A percentile compares a stretch with the other conserved stretches of the same genome.
phyloP scores from a whole-genome alignment of 1,140 invertebrate genomes.

The Ruditapes philippinarum region DNA sequence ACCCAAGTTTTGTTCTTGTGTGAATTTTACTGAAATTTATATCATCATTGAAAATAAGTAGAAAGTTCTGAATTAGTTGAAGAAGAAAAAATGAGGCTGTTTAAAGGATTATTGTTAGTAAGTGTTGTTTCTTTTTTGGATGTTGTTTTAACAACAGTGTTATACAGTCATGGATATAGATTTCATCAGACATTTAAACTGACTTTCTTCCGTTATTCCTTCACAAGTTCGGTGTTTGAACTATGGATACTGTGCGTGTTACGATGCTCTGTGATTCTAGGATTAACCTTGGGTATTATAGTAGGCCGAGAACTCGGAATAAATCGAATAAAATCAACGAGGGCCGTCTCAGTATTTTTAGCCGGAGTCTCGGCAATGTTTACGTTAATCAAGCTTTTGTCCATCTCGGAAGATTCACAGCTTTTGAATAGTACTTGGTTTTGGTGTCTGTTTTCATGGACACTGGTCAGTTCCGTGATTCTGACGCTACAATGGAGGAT shows the following conservation, averaged over 20 bases:
- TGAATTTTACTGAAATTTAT: too few species aligned
- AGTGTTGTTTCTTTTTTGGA: slow-evolving; percentile 5
- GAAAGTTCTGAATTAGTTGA: too few species aligned
- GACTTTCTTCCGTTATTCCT: slow-evolving; percentile 10
- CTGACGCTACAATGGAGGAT: slow-evolving; percentile 35
- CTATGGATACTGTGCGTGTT: slow-evolving; percentile 47
- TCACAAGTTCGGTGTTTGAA: slow-evolving; percentile 62
- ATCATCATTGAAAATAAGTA: too few species aligned
- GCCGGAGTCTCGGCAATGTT: slow-evolving; percentile 35
- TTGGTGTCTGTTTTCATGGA: slow-evolving; percentile 61
- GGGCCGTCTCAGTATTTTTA: neutral
- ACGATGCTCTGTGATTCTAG: slow-evolving; percentile 35
- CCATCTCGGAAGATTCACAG: slow-evolving; percentile 23
- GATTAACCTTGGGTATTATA: slow-evolving; percentile 43
- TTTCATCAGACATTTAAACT: slow-evolving; percentile 46
- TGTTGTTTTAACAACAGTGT: slow-evolving; percentile 53
- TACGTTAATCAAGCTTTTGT: slow-evolving; percentile 58
- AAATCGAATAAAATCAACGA: slow-evolving; percentile 10
- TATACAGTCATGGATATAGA: slow-evolving; percentile 51
- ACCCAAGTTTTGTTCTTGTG: too few species aligned
- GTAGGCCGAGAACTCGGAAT: neutral
- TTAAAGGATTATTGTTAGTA: neutral
- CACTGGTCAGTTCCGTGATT: slow-evolving; percentile 6
- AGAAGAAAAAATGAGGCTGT: neutral
- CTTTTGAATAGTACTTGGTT: slow-evolving; percentile 53